These are phyloP conservation scores for Lytechinus variegatus DNA, from an alignment of 35 echinoderm and acorn worm genomes.

Conservation along the genomic window DNA sequence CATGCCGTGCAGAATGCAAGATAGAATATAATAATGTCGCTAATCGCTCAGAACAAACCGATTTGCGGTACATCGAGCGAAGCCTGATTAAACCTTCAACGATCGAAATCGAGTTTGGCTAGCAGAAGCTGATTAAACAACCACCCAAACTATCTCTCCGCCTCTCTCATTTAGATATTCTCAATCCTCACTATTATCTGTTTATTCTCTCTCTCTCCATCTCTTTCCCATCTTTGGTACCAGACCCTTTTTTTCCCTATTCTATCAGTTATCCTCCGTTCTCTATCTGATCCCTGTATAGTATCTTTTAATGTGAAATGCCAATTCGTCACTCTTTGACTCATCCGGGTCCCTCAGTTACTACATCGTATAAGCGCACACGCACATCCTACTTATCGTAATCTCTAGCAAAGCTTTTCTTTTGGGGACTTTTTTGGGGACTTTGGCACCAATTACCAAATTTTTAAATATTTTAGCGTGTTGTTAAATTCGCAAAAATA, in stretches of 20 bases:
- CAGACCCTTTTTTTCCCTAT: not conserved
- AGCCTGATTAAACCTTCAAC: slow-evolving; percentile 42
- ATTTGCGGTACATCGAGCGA: slow-evolving; percentile 40
- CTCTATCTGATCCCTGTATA: not conserved
- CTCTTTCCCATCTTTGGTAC: not conserved
- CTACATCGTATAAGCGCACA: no score
- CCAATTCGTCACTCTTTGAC: not conserved
- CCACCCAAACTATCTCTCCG: slow-evolving; percentile 22
- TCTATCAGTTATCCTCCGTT: not conserved
- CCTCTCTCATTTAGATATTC: slow-evolving; percentile 8
- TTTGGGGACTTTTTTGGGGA: no score
- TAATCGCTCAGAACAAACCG: slow-evolving; percentile 48
- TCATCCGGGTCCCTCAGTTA: not conserved
- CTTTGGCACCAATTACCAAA: no score
- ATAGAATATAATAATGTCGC: slow-evolving; percentile 23
- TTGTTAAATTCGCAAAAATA: no score
- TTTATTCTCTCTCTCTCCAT: not conserved
- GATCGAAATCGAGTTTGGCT: slow-evolving; percentile 38
- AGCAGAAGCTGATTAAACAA: slow-evolving; percentile 44
- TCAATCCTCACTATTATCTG: not conserved
- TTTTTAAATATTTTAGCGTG: no score
- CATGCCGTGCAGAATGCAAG: not conserved
- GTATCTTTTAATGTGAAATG: not conserved
- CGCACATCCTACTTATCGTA: no score
- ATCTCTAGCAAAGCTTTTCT: no score